Percentiles rank a stretch among this genome's conserved stretches.
Evolutionary conservation across 1,140 invertebrate species (phyloP).

Genomic region (Heliconius nattereri): DNA sequence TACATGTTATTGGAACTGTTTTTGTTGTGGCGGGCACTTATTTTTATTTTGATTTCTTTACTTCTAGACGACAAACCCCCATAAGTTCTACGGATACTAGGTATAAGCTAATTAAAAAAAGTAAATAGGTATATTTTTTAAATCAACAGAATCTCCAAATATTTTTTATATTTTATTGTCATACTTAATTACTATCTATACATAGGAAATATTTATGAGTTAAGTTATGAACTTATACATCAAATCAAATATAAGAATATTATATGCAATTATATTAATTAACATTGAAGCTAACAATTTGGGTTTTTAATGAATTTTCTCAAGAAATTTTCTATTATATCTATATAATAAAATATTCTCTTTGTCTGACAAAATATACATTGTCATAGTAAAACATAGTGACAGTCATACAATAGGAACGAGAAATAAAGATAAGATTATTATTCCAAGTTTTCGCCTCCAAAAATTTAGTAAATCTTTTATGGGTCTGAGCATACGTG

Average conservation of each 20-base stretch:
- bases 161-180: not conserved
- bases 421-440: too few relatives aligned
- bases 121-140: not conserved
- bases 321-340: too few relatives aligned
- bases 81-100: constrained; percentile 54
- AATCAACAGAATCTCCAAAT: not conserved
- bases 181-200: not conserved
- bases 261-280: not conserved
- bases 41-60: constrained; percentile 73
- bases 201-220: not conserved
- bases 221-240: too few relatives aligned
- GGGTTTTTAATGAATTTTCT: too few relatives aligned
- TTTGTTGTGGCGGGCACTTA: constrained; percentile 66
- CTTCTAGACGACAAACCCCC: constrained; percentile 53
- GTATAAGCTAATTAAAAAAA: constrained; percentile 18
- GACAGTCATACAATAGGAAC: too few relatives aligned
- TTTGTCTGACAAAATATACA: too few relatives aligned
- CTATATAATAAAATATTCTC: too few relatives aligned
- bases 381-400: too few relatives aligned
- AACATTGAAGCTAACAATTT: too few relatives aligned
- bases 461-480: too few relatives aligned
- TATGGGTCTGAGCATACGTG: too few relatives aligned
- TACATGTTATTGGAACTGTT: constrained; percentile 61
- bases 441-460: too few relatives aligned
- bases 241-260: not conserved